Percentiles rank a stretch among this genome's conserved stretches.
These are phyloP conservation scores for Gavia stellata DNA, from an alignment of 2,113 vertebrate genomes.

Conservation along the genomic window DNA sequence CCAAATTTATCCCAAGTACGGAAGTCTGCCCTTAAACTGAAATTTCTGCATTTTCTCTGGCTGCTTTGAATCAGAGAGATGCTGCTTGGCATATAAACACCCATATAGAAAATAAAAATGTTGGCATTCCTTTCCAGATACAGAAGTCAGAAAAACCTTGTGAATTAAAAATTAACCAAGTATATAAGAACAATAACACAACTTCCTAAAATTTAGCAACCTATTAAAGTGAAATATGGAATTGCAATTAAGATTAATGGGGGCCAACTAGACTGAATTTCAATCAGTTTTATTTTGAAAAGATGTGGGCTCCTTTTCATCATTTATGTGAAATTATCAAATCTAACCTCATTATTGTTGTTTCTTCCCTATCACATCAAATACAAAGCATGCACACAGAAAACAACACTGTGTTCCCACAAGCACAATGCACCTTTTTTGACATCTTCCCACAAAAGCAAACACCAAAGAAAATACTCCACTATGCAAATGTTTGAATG, in stretches of 20 bases:
- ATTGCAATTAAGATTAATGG: constrained; percentile 48
- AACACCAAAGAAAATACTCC: not conserved
- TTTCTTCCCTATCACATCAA: constrained; percentile 33
- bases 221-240: constrained; percentile 16
- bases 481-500: not conserved
- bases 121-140: constrained; percentile 14
- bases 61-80: not conserved
- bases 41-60: not conserved
- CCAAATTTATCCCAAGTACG: not conserved
- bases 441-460: not conserved
- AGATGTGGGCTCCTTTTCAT: not conserved
- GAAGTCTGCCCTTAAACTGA: constrained; percentile 15
- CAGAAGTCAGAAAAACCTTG: constrained; percentile 32
- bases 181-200: constrained; percentile 19
- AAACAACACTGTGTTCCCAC: constrained; percentile 2
- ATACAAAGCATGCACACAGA: not conserved
- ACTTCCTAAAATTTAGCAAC: constrained; percentile 27
- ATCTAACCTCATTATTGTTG: not conserved
- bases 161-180: constrained; percentile 26
- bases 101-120: not conserved
- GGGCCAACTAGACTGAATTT: constrained; percentile 18
- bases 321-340: constrained; percentile 21
- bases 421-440: not conserved
- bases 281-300: constrained; percentile 49
- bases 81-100: not conserved